Percentiles rank a stretch among this genome's conserved stretches.
These are phyloP conservation scores for Antennarius striatus DNA, from an alignment of 2,113 vertebrate genomes.

Conservation along the genomic window DNA sequence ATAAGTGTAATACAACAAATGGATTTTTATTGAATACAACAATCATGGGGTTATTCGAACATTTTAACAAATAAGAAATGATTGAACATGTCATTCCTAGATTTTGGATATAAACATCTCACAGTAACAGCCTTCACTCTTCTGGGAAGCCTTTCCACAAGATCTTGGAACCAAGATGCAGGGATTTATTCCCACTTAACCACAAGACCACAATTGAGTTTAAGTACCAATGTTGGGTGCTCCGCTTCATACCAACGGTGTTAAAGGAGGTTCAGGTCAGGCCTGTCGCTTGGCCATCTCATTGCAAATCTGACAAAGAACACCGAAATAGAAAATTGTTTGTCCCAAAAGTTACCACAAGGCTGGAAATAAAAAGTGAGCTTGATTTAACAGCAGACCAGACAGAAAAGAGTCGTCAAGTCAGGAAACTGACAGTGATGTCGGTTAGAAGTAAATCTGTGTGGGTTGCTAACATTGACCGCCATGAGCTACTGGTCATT, in stretches of 20 bases:
- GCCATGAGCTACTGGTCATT: too few species aligned
- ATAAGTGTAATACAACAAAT: not conserved
- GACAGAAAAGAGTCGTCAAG: too few species aligned
- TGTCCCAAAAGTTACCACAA: not conserved
- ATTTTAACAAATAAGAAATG: not conserved
- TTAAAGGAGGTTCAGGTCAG: not conserved
- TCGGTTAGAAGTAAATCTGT: too few species aligned
- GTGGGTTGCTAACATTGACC: too few species aligned
- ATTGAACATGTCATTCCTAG: not conserved
- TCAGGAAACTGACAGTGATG: too few species aligned
- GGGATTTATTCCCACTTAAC: constrained; percentile 3
- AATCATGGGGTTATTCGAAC: too few species aligned
- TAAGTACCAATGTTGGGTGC: not conserved
- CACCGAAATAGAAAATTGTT: too few species aligned
- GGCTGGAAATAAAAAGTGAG: too few species aligned
- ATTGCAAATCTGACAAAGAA: not conserved
- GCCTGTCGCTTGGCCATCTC: not conserved
- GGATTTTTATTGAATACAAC: too few species aligned
- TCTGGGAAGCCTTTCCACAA: constrained; percentile 2
- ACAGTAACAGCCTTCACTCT: too few species aligned
- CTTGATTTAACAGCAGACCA: too few species aligned
- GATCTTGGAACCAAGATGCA: not conserved
- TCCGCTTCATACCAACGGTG: not conserved
- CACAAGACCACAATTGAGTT: not conserved
- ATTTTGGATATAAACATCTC: too few species aligned